Conservation (phyloP, 1,140 invertebrate species). For the Saccostrea echinata region DNA sequence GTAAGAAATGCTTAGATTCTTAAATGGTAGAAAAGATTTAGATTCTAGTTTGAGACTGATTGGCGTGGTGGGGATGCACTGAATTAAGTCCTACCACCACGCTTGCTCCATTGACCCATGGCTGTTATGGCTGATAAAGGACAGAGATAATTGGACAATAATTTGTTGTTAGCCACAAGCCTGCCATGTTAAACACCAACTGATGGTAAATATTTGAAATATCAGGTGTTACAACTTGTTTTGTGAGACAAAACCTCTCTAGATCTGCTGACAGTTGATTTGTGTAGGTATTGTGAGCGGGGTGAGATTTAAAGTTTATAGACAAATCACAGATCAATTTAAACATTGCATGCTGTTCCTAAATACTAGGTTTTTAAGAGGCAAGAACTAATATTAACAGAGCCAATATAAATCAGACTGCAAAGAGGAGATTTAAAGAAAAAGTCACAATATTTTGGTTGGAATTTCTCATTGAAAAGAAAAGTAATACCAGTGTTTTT, state of each 20-base stretch:
- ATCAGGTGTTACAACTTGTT: not conserved
- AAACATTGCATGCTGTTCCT: conserved; percentile 21
- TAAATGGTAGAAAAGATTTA: too few relatives aligned
- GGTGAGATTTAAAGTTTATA: conserved; percentile 10
- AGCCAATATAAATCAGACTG: conserved; percentile 10
- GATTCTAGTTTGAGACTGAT: too few relatives aligned
- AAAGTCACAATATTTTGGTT: not conserved
- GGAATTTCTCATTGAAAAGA: not conserved
- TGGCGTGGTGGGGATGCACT: too few relatives aligned
- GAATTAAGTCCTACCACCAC: too few relatives aligned
- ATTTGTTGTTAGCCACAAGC: conserved; percentile 7
- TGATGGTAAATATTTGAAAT: not conserved
- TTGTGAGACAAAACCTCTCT: not conserved
- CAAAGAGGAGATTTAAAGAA: not conserved
- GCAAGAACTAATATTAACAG: conserved; percentile 15
- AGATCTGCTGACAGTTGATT: not conserved
- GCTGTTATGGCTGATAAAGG: not conserved
- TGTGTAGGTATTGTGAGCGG: not conserved
- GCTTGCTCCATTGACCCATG: not conserved
- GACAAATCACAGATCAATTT: conserved; percentile 22
- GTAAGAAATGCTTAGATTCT: too few relatives aligned
- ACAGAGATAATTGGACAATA: not conserved
- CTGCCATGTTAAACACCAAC: conserved; percentile 1
- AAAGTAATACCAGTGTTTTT: too few relatives aligned
- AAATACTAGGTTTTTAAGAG: conserved; percentile 5